Conservation (phyloP, 1,140 invertebrate genomes). For the Chlorops oryzae region DNA sequence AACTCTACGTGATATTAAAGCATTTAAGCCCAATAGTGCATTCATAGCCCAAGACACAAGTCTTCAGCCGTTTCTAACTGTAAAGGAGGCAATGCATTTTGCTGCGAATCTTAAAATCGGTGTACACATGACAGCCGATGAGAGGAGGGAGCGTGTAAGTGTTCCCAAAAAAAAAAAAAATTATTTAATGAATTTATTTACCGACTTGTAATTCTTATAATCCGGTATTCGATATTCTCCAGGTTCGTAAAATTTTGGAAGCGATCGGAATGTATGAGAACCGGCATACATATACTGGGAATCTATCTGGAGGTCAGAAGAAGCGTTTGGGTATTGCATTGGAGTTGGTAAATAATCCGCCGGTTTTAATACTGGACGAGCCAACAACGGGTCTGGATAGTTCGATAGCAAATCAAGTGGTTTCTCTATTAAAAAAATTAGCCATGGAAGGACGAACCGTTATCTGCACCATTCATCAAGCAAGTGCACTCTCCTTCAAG, state of each 20-base stretch:
- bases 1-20: constrained; percentile 60
- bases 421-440: constrained; percentile 71
- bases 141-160: constrained; percentile 66
- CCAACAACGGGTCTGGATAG: constrained; percentile 92
- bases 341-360: constrained; percentile 79
- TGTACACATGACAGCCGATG: constrained; percentile 53
- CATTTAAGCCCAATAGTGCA: constrained; percentile 77
- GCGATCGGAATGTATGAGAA: constrained; percentile 61
- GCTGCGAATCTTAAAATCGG: constrained; percentile 83
- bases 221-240: constrained; percentile 8
- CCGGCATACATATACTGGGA: constrained; percentile 59
- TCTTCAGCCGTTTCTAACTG: constrained; percentile 74
- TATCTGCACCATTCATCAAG: constrained; percentile 90
- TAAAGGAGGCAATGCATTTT: constrained; percentile 77
- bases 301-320: constrained; percentile 79
- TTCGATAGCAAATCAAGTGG: constrained; percentile 81
- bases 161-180: too few relatives aligned
- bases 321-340: constrained; percentile 83
- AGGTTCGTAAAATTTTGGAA: constrained; percentile 67
- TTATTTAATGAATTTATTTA: neutral
- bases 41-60: constrained; percentile 90
- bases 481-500: constrained; percentile 76
- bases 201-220: neutral
- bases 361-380: constrained; percentile 87
- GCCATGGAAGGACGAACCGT: constrained; percentile 84